Evolutionary conservation across 2,113 vertebrate genomes (phyloP).

Genomic region (Romanogobio albipinnatus): DNA sequence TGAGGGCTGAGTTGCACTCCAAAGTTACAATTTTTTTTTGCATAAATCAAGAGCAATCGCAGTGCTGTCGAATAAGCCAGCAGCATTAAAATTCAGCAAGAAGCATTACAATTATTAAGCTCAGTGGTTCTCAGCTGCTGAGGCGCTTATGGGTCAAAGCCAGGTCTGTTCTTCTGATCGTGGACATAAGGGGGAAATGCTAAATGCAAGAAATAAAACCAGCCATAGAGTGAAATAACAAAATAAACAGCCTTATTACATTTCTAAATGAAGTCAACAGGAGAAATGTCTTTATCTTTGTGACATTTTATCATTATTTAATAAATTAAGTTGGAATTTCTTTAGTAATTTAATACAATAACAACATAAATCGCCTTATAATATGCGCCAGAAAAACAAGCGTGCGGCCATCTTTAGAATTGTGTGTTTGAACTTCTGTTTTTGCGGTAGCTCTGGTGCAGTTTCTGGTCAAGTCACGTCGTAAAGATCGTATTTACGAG

Average conservation of each 20-base stretch:
- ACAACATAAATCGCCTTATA: not conserved
- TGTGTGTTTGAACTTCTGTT: too few species aligned
- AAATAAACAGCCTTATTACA: not conserved
- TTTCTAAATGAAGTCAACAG: not conserved
- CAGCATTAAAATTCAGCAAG: not conserved
- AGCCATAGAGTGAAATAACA: not conserved
- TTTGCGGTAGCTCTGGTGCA: too few species aligned
- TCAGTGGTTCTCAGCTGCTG: not conserved
- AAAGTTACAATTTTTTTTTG: conserved; percentile 2
- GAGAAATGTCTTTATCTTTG: not conserved
- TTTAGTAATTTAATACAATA: not conserved
- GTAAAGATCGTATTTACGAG: too few species aligned
- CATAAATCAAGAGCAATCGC: not conserved
- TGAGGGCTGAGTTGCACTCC: not conserved
- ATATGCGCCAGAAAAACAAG: too few species aligned
- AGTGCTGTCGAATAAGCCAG: not conserved
- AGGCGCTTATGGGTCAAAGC: not conserved
- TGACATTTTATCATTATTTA: not conserved
- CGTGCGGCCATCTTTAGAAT: too few species aligned
- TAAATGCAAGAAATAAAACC: not conserved
- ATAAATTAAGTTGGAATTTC: not conserved
- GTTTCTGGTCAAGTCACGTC: too few species aligned
- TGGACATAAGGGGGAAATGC: not conserved
- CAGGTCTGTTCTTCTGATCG: not conserved
- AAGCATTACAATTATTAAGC: not conserved